Evolutionary conservation across 2,797 vertebrate genomes (phyloP), one percentile per base, ranked within the genome.

Genomic region (Arnoldichthys spilopterus): DNA sequence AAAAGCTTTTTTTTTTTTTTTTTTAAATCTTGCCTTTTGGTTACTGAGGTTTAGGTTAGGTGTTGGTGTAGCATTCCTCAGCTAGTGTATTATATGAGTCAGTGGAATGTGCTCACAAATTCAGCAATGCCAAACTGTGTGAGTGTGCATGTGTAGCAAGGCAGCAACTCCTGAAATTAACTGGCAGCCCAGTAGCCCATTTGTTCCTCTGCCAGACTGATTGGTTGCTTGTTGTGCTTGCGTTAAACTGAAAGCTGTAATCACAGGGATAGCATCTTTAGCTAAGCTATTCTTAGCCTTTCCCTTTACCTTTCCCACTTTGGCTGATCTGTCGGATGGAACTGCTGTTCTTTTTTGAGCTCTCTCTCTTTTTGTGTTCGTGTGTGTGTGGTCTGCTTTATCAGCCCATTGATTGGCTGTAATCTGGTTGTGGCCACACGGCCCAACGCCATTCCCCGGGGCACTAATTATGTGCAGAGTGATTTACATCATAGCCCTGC

Each of bases 381-480:
- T 66, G 58, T 16, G 45, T 47, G 58, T 75, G 72, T 59, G 45
- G 64, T 74, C 43, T 66, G 56, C 86, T 87, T 80, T 79, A 45
- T 85, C 88, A 85, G 78, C 85, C 76, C 84, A 95, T 87, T 94
- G 91, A 94, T 91, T 88, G 87, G 84, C 85, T 88, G 86, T 93
- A 88, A 90, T 89, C 91, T 87, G 83, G 77, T 93, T 92, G 88
- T 86, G 82, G 81, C 91, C 85, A 91, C 83, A 83, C 80, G 83
- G 85, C 85, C 90, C 82, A 86, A 86, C 89, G 79, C 83, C 26
- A 82, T 78, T 77, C 85, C 92, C 93, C 85, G 82, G 88, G 89
- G 90, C 92, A 92, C 93, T 94, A 94, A 95, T 95, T 94, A 93
- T 86, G 86, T 86, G 77, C 84, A 79, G 75, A 89, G 85, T 88